Evolutionary conservation across 2,113 vertebrate genomes (phyloP), one percentile per base, ranked within the genome.

Genomic region (Mionectes macconnelli): DNA sequence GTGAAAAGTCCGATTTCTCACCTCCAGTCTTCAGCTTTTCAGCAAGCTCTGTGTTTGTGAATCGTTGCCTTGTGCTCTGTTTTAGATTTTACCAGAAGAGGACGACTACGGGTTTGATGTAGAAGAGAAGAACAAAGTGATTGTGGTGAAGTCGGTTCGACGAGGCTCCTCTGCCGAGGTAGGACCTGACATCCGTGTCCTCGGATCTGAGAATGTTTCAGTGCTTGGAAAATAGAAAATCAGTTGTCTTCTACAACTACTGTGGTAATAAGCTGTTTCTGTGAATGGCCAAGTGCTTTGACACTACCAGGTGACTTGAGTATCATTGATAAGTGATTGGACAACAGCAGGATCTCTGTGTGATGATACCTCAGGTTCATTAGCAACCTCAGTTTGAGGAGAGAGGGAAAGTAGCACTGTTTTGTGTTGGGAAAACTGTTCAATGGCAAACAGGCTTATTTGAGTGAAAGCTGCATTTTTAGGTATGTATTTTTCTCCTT

Each of bases 61-160:
- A 60, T 22, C 16, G 10, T 66, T 80, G 24, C 59, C 14, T 8
- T 49, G 42, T 92, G n/a, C 20, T 86, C 16, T 90, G 57, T 86
- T 79, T 13, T 91, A 99, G 99, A 99, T 99, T 96, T 98, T 99
- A 81, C 99, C 99, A 1, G 99, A 99, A 97, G 99, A 99, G 90
- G 99, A 99, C 12, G 99, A 99, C 97, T 99, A 99, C 0, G 99
- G 99, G 85, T 99, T 99, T 73, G 99, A 99, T 89, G 98, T 99
- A 3, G 99, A 99, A 96, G 99, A 99, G 97, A 99, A 99, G 97
- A 99, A 99, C 98, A 99, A 99, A 96, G 98, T 98, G 7, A 97
- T 99, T 33, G 96, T 99, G 95, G 99, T 99, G 96, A 99, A 99
- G 96, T 99, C 98, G 23, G 99, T 99, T 94, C 98, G 98, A 97